Evolutionary conservation across 1,140 invertebrate genomes (phyloP).

Genomic region (Plectrocnemia conspersa): DNA sequence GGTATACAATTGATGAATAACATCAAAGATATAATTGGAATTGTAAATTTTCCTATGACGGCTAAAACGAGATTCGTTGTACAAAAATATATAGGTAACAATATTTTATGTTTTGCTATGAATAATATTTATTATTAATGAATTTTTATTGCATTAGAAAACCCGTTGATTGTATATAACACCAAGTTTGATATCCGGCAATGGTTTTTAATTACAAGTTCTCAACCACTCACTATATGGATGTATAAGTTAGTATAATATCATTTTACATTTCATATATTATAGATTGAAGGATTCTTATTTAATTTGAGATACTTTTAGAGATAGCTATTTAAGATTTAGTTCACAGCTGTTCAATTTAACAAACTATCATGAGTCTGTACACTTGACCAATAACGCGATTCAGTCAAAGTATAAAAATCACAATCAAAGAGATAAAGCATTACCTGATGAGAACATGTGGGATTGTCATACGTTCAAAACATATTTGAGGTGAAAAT

Average conservation of each 20-base stretch:
- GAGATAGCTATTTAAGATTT: constrained; percentile 87
- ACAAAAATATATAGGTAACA: constrained; percentile 88
- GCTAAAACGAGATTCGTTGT: constrained; percentile 81
- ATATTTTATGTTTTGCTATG: constrained; percentile 12
- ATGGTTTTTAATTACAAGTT: constrained; percentile 88
- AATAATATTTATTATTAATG: constrained; percentile 10
- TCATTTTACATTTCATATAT: constrained; percentile 17
- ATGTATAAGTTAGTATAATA: constrained; percentile 70
- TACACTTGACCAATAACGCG: constrained; percentile 91
- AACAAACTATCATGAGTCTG: constrained; percentile 86
- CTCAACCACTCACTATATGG: constrained; percentile 88
- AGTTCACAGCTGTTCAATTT: constrained; percentile 87
- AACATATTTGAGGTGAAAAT: constrained; percentile 60
- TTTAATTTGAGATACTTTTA: constrained; percentile 41
- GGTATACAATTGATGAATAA: constrained; percentile 85
- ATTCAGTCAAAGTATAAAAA: constrained; percentile 90
- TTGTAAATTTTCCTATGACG: constrained; percentile 56
- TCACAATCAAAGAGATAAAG: constrained; percentile 63
- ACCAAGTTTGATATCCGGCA: constrained; percentile 93
- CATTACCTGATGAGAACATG: constrained; percentile 78
- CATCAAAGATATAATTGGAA: constrained; percentile 78
- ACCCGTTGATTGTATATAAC: constrained; percentile 78
- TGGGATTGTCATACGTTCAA: constrained; percentile 80
- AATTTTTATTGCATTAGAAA: constrained; percentile 55
- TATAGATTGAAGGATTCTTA: not conserved